phyloP scores from a whole-genome alignment of 2,113 vertebrate genomes.

The Thomomys bottae region DNA sequence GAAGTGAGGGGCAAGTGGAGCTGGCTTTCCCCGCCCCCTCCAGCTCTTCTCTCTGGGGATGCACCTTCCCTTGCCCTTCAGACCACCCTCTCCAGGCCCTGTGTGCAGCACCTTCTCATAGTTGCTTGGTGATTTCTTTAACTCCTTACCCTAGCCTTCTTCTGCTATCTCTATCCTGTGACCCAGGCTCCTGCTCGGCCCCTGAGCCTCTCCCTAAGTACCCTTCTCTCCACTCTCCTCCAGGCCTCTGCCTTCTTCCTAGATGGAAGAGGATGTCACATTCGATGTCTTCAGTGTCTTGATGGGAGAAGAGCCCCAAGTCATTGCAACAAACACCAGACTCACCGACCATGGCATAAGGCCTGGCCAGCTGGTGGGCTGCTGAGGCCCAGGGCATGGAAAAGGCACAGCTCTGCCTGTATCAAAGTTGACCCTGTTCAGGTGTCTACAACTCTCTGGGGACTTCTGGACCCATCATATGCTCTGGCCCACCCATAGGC shows the following conservation, averaged over 20 bases:
- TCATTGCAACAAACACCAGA: slow-evolving; percentile 50
- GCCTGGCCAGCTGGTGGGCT: neutral
- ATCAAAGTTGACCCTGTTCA: neutral
- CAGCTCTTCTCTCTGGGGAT: neutral
- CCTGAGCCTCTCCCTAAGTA: neutral
- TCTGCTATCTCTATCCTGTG: neutral
- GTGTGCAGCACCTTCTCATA: neutral
- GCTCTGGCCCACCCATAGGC: neutral
- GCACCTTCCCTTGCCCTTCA: neutral
- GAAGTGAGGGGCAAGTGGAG: no score
- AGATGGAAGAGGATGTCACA: slow-evolving; percentile 33
- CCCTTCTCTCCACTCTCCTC: neutral
- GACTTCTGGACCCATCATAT: neutral
- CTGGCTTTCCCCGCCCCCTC: no score
- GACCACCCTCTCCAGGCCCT: neutral
- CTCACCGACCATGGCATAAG: neutral
- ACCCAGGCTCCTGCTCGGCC: neutral
- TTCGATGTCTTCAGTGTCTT: slow-evolving; percentile 49
- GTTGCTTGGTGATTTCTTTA: neutral
- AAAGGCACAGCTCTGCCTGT: neutral
- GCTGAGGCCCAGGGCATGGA: neutral
- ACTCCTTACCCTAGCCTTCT: neutral
- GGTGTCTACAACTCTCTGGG: neutral
- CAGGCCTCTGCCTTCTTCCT: neutral
- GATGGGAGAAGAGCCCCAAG: slow-evolving; percentile 14